Evolutionary conservation across 2,797 vertebrate species (phyloP), one percentile per base, ranked within the genome.

Genomic region (Sciaenops ocellatus): DNA sequence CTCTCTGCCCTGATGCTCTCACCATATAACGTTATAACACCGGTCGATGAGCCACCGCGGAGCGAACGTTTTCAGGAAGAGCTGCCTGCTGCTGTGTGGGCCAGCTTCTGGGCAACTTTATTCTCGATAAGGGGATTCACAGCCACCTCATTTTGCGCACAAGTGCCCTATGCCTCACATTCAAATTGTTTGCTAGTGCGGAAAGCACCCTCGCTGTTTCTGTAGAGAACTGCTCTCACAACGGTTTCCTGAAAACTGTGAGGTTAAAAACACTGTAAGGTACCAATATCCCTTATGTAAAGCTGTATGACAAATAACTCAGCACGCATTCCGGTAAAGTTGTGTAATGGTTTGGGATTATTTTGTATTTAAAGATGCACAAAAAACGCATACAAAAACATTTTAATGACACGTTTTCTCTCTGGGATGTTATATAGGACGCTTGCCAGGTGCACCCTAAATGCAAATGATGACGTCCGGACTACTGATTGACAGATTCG

Each of bases 71-170:
- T 30, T 62, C 72, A 66, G 72, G 83, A 89, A 87, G 57, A 55
- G 13, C 8, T 5, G 26, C 18, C 20, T 38, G 66, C 34, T 28
- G 28, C 24, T 41, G 44, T 46, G 54, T 16, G 12, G 44, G 52
- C 9, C 47, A 42, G 47, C 0, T 41, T 62, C 20, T 16, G 6
- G 1, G 50, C 16, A 50, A 66, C 11, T 11, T 18, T 6, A 16
- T 16, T 76, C 30, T 76, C 48, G 78, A 60, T 9, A 0, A 55
- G 81, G 90, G 89, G 70, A 82, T 92, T 91, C 64, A 90, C 87
- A 61, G 75, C 42, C 78, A 78, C 34, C 75, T 83, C 74, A 74
- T 82, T 74, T 5, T 10, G 20, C 8, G 5, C 13, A 9, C 5
- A 57, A 17, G 7, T 65, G 41, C 62, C 62, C 20, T 38, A 50